Percentiles rank a stretch among this genome's conserved stretches.
Evolutionary conservation across 92 coral and sea anemone genomes (phyloP).

Genomic region (Palythoa caribaeorum): DNA sequence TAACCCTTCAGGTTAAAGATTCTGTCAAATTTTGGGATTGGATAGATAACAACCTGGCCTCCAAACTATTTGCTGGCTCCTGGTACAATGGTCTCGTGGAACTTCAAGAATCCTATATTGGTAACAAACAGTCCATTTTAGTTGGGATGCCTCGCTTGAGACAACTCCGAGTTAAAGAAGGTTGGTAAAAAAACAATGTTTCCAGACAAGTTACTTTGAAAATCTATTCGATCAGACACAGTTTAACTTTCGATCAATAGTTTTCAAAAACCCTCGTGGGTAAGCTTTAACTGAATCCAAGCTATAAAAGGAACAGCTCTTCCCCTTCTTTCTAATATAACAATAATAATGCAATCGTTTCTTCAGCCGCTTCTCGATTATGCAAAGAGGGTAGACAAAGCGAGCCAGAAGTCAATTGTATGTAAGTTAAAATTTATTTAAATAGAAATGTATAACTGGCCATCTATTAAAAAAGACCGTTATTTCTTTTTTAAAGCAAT

Average conservation of each 20-base stretch:
- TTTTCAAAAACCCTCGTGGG: not conserved
- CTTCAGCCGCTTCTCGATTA: no score
- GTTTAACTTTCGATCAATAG: not conserved
- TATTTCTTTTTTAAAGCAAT: no score
- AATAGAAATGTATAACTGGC: no score
- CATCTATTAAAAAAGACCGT: no score
- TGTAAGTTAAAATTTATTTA: no score
- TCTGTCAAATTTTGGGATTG: conserved; percentile 74
- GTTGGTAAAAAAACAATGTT: conserved; percentile 26
- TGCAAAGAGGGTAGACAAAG: no score
- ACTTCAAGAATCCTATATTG: conserved; percentile 67
- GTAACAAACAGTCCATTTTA: conserved; percentile 74
- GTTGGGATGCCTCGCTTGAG: conserved; percentile 88
- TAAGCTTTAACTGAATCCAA: no score
- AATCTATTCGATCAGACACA: not conserved
- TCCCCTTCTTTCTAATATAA: no score
- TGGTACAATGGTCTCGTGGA: conserved; percentile 78
- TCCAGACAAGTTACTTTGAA: not conserved
- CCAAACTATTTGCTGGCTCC: conserved; percentile 67
- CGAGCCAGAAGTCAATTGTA: no score
- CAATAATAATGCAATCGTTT: no score
- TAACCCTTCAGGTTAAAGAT: conserved; percentile 60
- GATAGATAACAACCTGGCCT: conserved; percentile 61
- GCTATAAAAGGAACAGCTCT: no score
- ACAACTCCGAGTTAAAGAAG: conserved; percentile 78